phyloP scores from a whole-genome alignment of 2,888 invertebrate species.

The Acrocyrtus sp. region DNA sequence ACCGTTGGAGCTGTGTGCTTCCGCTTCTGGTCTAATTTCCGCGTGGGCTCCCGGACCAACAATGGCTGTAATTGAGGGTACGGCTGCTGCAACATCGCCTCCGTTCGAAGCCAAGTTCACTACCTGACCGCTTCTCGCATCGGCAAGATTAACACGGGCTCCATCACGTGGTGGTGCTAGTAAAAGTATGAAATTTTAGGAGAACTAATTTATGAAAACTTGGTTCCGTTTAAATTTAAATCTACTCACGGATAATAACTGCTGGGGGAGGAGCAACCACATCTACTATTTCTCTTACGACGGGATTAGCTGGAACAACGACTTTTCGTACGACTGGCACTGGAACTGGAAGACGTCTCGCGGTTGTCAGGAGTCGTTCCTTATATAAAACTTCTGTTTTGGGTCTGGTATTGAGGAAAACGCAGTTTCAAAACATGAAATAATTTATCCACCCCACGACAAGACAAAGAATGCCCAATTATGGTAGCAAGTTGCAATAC shows the following conservation, averaged over 20 bases:
- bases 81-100: constrained; percentile 55
- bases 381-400: constrained; percentile 61
- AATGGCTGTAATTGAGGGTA: constrained; percentile 58
- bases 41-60: constrained; percentile 60
- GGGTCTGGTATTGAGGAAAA: constrained; percentile 42
- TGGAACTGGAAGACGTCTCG: constrained; percentile 35
- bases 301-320: constrained; percentile 40
- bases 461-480: no score
- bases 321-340: constrained; percentile 27
- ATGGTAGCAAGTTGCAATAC: no score
- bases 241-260: constrained; percentile 37
- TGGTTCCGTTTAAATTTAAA: background rate
- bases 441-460: no score
- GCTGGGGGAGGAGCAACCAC: constrained; percentile 35
- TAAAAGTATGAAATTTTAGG: background rate
- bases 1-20: constrained; percentile 34
- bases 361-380: constrained; percentile 44
- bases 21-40: constrained; percentile 55
- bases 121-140: constrained; percentile 32
- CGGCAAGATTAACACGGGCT: constrained; percentile 18
- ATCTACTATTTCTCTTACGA: constrained; percentile 41
- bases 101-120: constrained; percentile 36
- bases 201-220: background rate
- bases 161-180: constrained; percentile 19
- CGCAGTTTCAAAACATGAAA: background rate